These are phyloP conservation scores for Lutraria rhynchaena DNA, from an alignment of 1,140 invertebrate species.

Conservation along the genomic window DNA sequence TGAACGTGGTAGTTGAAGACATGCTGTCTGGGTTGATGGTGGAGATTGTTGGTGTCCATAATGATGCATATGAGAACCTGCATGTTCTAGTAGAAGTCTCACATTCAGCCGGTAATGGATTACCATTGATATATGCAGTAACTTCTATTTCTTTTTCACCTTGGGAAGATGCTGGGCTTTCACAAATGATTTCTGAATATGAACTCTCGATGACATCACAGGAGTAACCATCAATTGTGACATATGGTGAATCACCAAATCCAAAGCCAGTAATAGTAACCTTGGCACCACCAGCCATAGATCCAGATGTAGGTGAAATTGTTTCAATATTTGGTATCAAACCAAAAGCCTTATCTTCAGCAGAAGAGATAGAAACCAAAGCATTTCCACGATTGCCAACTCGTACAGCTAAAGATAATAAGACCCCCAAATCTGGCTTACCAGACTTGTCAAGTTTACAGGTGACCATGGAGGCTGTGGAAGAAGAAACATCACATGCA, in stretches of 20 bases:
- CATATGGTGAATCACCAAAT: constrained; percentile 46
- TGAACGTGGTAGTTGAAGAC: constrained; percentile 6
- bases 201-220: constrained; percentile 22
- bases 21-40: constrained; percentile 25
- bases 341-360: constrained; percentile 46
- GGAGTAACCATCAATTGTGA: constrained; percentile 28
- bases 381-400: constrained; percentile 70
- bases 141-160: constrained; percentile 14
- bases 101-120: constrained; percentile 28
- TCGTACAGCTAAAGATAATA: constrained; percentile 53
- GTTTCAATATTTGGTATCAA: constrained; percentile 62
- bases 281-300: constrained; percentile 62
- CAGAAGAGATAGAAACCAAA: constrained; percentile 47
- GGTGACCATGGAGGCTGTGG: neutral
- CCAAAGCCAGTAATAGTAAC: constrained; percentile 66
- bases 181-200: constrained; percentile 50
- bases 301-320: constrained; percentile 64
- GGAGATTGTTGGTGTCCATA: constrained; percentile 37
- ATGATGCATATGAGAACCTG: constrained; percentile 14
- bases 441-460: constrained; percentile 50
- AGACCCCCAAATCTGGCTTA: constrained; percentile 57
- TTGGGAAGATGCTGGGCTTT: constrained; percentile 36
- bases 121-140: constrained; percentile 14
- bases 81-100: constrained; percentile 30
- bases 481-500: constrained; percentile 30